A percentile compares a stretch with the other conserved stretches of the same genome.
phyloP scores from a whole-genome alignment of 2,888 invertebrate species.

The Plagodis pulveraria region DNA sequence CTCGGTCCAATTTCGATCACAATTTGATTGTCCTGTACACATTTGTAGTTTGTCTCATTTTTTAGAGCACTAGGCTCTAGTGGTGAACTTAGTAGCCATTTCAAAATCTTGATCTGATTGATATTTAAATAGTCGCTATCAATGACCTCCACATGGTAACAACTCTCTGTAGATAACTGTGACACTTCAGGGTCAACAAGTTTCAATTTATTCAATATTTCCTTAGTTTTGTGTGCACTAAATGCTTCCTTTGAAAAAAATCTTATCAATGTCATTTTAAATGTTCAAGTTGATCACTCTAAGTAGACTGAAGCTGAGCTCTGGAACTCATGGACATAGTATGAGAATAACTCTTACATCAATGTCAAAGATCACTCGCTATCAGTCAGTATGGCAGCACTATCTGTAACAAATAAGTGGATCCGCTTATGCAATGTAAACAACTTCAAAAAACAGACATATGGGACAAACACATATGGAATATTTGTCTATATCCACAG shows the following conservation, averaged over 20 bases:
- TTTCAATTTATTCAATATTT: slow-evolving; percentile 84
- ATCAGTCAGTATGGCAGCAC: slow-evolving; percentile 51
- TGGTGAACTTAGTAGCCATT: slow-evolving; percentile 92
- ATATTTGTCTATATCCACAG: too few species aligned
- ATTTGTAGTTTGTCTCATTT: slow-evolving; percentile 78
- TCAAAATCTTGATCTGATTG: slow-evolving; percentile 86
- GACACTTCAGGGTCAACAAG: slow-evolving; percentile 73
- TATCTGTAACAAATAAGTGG: slow-evolving; percentile 68
- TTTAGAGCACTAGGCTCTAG: slow-evolving; percentile 86
- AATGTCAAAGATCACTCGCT: slow-evolving; percentile 75
- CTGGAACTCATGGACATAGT: slow-evolving; percentile 36
- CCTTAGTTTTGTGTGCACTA: slow-evolving; percentile 84
- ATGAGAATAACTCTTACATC: slow-evolving; percentile 66
- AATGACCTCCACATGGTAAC: slow-evolving; percentile 90
- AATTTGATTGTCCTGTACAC: slow-evolving; percentile 62
- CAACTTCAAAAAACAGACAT: slow-evolving; percentile 28
- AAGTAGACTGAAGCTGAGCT: slow-evolving; percentile 44
- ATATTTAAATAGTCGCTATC: slow-evolving; percentile 80
- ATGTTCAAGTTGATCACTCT: slow-evolving; percentile 41
- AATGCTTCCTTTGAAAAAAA: slow-evolving; percentile 87
- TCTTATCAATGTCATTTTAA: slow-evolving; percentile 82
- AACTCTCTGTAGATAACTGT: slow-evolving; percentile 88
- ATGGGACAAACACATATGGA: slow-evolving; percentile 13
- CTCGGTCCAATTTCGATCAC: slow-evolving; percentile 96
- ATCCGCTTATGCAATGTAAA: slow-evolving; percentile 75